phyloP scores from a whole-genome alignment of 1,140 invertebrate genomes.

The Pemphigus obesinymphae region DNA sequence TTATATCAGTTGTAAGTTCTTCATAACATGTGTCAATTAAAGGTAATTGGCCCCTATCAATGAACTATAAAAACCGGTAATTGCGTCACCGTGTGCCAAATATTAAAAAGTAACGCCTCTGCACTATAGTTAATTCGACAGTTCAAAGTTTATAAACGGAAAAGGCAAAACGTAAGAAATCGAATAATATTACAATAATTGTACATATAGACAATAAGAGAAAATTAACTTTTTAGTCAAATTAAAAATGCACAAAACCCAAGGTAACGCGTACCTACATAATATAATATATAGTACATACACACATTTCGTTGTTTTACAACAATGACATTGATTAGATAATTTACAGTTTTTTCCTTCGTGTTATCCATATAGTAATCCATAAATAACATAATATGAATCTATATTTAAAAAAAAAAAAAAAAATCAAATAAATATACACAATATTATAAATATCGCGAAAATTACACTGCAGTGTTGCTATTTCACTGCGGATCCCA shows the following conservation, averaged over 20 bases:
- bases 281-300: too few relatives aligned
- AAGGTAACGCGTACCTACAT: neutral
- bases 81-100: neutral
- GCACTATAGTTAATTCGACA: too few relatives aligned
- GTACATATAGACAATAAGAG: neutral
- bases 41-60: conserved; percentile 23
- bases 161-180: neutral
- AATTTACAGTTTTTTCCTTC: neutral
- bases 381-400: neutral
- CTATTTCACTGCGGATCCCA: too few relatives aligned
- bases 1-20: too few relatives aligned
- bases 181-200: neutral
- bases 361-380: neutral
- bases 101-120: neutral
- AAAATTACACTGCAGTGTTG: neutral
- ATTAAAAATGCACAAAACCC: neutral
- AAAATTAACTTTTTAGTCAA: neutral
- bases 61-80: neutral
- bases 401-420: neutral
- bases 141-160: too few relatives aligned
- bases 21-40: conserved; percentile 26
- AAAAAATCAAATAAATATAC: neutral
- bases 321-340: conserved; percentile 3
- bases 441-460: neutral
- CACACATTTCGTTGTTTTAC: neutral